Evolutionary conservation across 2,113 vertebrate genomes (phyloP).

Genomic region (Mustelus asterias): DNA sequence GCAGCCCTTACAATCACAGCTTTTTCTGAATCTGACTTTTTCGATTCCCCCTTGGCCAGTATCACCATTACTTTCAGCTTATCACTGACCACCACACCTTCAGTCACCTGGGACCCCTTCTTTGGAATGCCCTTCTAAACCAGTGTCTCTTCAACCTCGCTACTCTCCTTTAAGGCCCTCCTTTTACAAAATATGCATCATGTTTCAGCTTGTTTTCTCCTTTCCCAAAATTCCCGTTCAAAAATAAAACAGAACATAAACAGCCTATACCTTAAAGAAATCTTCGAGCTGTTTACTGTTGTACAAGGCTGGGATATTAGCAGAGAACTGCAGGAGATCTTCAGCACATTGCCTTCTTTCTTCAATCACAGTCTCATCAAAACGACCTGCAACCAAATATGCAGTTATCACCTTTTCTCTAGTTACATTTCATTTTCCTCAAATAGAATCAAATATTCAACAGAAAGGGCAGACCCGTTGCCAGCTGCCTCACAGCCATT

Average conservation of each 20-base stretch:
- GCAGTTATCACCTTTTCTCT: constrained; percentile 37
- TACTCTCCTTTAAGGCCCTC: background rate
- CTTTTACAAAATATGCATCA: background rate
- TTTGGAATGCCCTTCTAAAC: background rate
- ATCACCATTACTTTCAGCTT: background rate
- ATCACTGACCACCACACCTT: background rate
- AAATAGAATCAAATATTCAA: too few relatives aligned
- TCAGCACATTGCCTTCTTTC: constrained; percentile 93
- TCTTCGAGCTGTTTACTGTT: constrained; percentile 86
- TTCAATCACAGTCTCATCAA: constrained; percentile 88
- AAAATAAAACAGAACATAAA: background rate
- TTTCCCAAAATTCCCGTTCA: background rate
- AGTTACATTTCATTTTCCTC: background rate
- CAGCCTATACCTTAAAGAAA: constrained; percentile 81
- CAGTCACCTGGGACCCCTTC: background rate
- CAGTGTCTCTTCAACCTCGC: background rate
- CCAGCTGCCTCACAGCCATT: too few relatives aligned
- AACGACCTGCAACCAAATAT: constrained; percentile 70
- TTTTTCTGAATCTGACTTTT: background rate
- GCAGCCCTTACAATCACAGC: background rate
- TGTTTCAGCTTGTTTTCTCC: background rate
- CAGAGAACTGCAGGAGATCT: constrained; percentile 93
- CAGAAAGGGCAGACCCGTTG: too few relatives aligned
- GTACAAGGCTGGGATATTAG: constrained; percentile 87
- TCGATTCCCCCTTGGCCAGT: background rate